Evolutionary conservation across 2,888 invertebrate species (phyloP), one percentile per base, ranked within the genome.

Genomic region (Chloroclysta siterata): DNA sequence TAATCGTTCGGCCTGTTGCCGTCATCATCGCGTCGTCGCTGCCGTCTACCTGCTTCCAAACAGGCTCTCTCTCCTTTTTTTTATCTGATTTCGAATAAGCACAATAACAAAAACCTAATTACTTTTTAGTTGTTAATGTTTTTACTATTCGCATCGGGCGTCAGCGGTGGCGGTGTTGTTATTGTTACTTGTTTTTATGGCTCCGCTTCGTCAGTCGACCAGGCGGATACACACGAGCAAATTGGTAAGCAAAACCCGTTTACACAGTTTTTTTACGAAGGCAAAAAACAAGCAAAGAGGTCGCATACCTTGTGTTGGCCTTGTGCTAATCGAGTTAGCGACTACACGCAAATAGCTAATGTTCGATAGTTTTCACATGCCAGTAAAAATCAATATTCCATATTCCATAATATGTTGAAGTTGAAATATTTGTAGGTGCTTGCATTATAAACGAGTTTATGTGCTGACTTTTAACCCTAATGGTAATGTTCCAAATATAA

Each of bases 281-380:
- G 63, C 54, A 67, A 72, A 83, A 86, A 85, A 86, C 80, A 79
- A 83, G 81, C 84, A 88, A 88, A 84, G 88, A 90, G 91, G 91
- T 90, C 90, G 82, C 85, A 83, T 88, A 87, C 88, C 87, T 84
- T 74, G 80, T 86, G 84, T 82, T 87, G 87, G 87, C 90, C 88
- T 91, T 88, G 86, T 81, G 87, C 81, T 89, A 90, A 90, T 87
- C 85, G 82, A 85, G 81, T 90, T 90, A 89, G 86, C 87, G 81
- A 79, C 79, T 84, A 84, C 83, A 84, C 79, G 84, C 77, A 80
- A 90, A 85, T 84, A 81, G 80, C 79, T 83, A 83, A 85, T 83
- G 81, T 79, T 80, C 74, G 75, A 79, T 83, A 86, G 85, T 87
- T 88, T 83, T 78, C 84, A 84, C 81, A 83, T 81, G 79, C 75